Percentiles rank a stretch among this genome's conserved stretches.
phyloP scores from a whole-genome alignment of 2,113 vertebrate species.

The Glaucidium brasilianum region DNA sequence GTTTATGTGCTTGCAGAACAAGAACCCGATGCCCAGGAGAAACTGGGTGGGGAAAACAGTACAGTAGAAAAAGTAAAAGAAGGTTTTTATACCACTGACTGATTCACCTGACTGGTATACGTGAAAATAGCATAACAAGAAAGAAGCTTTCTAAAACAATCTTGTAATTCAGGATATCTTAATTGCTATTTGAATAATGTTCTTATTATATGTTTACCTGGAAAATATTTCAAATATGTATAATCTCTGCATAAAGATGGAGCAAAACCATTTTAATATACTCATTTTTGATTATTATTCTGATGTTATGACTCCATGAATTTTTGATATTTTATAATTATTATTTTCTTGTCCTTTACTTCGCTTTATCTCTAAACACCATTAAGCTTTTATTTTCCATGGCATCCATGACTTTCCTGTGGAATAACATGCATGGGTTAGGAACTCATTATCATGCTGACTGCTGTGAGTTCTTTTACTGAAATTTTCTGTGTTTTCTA shows the following conservation, averaged over 20 bases:
- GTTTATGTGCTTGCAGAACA: background rate
- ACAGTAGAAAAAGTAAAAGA: background rate
- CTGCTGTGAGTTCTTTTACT: background rate
- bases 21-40: background rate
- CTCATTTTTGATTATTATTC: background rate
- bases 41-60: background rate
- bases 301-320: background rate
- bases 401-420: background rate
- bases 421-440: background rate
- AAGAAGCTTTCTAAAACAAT: background rate
- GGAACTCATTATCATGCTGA: background rate
- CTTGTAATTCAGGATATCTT: background rate
- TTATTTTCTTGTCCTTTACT: background rate
- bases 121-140: constrained; percentile 1
- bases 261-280: background rate
- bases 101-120: background rate
- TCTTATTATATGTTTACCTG: constrained; percentile 40
- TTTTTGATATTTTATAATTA: background rate
- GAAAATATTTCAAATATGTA: constrained; percentile 40
- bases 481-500: background rate
- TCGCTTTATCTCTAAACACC: background rate
- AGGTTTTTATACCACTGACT: background rate
- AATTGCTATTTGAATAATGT: background rate
- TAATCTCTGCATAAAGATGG: background rate
- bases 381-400: background rate